These are phyloP conservation scores for Drosophila suzukii DNA, from an alignment of 1,140 invertebrate genomes.

Conservation along the genomic window DNA sequence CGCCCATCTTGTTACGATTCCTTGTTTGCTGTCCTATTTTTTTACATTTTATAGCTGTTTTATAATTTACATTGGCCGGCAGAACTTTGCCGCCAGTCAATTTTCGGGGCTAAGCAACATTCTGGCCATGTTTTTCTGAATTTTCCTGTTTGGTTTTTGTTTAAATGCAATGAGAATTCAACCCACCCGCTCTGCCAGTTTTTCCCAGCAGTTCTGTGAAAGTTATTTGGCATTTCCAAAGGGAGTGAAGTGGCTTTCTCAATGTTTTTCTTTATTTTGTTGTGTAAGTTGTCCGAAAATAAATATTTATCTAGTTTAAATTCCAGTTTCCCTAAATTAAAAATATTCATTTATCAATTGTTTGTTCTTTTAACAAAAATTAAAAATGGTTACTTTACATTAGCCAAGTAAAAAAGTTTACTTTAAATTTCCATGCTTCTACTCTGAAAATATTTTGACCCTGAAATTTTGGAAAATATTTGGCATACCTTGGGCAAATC, in stretches of 20 bases:
- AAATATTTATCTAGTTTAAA: no score
- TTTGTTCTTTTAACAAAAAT: no score
- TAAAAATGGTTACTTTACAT: no score
- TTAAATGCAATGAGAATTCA: constrained; percentile 60
- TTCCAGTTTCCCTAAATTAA: no score
- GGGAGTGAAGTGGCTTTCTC: no score
- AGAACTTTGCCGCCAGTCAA: constrained; percentile 29
- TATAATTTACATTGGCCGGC: constrained; percentile 10
- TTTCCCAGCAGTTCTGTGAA: constrained; percentile 44
- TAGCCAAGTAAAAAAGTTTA: no score
- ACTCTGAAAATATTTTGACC: not conserved
- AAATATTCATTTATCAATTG: no score
- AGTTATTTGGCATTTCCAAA: constrained; percentile 46
- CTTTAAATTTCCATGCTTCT: not conserved
- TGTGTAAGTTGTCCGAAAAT: no score
- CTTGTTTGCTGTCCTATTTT: constrained; percentile 12
- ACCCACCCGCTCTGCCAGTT: constrained; percentile 20
- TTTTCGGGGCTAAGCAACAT: constrained; percentile 19
- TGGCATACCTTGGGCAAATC: constrained; percentile 2
- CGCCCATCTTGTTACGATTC: constrained; percentile 35
- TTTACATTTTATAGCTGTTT: constrained; percentile 6
- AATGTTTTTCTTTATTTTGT: no score
- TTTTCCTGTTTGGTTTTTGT: constrained; percentile 50
- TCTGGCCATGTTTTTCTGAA: constrained; percentile 21
- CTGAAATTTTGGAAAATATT: constrained; percentile 5